Evolutionary conservation across 2,113 vertebrate species (phyloP), one percentile per base, ranked within the genome.

Genomic region (Lycaon pictus): DNA sequence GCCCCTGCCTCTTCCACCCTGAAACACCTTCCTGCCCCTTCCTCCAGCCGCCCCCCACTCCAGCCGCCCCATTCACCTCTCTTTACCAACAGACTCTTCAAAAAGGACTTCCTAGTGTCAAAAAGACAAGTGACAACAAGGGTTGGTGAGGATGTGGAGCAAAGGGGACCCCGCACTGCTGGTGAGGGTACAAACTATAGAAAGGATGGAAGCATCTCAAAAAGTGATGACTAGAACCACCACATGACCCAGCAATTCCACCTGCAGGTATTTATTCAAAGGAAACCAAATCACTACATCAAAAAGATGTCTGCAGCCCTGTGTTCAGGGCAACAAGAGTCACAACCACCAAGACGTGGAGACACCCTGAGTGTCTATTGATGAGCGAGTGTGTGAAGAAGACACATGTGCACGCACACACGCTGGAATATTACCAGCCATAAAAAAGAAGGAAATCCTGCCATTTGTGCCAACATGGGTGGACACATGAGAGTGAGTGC

Each of bases 211-310:
- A 43, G 23, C 37, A 43, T 12, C 37, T 15, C 37, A 48, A 25
- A 3, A 13, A 2, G 1, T 7, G 11, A 71, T 10, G 11, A 7
- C 32, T n/a, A 23, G 48, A 3, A 2, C n/a, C 17, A 11, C n/a
- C 1, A 5, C 10, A 12, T 29, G 51, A 20, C 13, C 48, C 62
- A 91, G 76, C n/a, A 43, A 15, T 11, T n/a, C 62, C 25, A 23
- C 76, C 32, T 22, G 16, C 29, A 48, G 51, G 17, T 53, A 9
- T 56, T 81, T 81, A 56, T 69, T 51, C 3, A 8, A 37, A 43
- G 76, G 35, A 56, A 56, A 56, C 58, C 8, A 67, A 81, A 69
- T 22, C n/a, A 10, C n/a, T 25, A 37, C 7, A 11, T 43, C 37
- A 32, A 16, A 43, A 25, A 81, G 76, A 48, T 13, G 20, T 6